These are phyloP conservation scores for Orthosia incerta DNA, from an alignment of 2,888 invertebrate species.

Conservation along the genomic window DNA sequence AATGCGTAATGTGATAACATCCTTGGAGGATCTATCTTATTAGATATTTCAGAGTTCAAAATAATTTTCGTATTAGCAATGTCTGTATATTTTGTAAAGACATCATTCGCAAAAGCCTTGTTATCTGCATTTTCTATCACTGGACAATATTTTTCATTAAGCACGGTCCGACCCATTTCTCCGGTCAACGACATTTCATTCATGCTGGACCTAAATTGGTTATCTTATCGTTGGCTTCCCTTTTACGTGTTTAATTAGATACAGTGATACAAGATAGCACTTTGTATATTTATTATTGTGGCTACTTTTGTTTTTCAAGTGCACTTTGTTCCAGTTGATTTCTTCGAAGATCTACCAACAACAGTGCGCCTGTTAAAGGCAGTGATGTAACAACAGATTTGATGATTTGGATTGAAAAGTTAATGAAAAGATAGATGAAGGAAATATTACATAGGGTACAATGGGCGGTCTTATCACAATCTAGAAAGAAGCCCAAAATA, in stretches of 20 bases:
- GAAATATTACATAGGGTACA: no score
- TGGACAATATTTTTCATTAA: slow-evolving; percentile 23
- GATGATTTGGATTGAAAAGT: no score
- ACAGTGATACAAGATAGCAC: slow-evolving; percentile 57
- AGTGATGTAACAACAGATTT: no score
- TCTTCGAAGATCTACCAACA: background rate
- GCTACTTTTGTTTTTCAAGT: slow-evolving; percentile 23
- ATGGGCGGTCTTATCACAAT: no score
- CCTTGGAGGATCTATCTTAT: background rate
- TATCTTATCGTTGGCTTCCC: slow-evolving; percentile 87
- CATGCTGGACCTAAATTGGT: slow-evolving; percentile 80
- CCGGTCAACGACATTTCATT: slow-evolving; percentile 83
- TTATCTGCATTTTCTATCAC: slow-evolving; percentile 3
- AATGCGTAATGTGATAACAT: background rate
- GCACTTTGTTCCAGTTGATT: background rate
- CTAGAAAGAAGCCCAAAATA: no score
- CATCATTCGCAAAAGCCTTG: background rate
- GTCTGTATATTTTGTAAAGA: background rate
- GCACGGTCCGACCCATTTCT: slow-evolving; percentile 67
- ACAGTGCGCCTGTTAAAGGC: background rate
- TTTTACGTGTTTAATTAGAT: slow-evolving; percentile 79
- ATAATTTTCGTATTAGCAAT: background rate
- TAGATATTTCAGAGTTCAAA: background rate
- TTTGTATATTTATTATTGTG: slow-evolving; percentile 49
- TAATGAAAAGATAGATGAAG: no score